Evolutionary conservation across 2,888 invertebrate genomes (phyloP).

Genomic region (Beris morrisii): DNA sequence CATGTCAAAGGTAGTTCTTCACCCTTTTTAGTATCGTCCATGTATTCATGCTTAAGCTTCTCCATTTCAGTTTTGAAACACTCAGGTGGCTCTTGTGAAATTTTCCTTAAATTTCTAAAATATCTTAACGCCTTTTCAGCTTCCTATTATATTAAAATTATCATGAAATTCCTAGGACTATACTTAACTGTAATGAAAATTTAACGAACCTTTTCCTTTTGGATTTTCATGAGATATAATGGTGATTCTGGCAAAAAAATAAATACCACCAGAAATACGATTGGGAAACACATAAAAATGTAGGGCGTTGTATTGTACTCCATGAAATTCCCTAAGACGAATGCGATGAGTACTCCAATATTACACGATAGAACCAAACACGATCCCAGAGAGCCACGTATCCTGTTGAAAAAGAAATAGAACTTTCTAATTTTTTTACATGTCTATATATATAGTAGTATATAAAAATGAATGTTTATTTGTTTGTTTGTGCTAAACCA

Average conservation of each 20-base stretch:
- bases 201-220: slow-evolving; percentile 43
- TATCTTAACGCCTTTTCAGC: slow-evolving; percentile 51
- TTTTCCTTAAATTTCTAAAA: slow-evolving; percentile 47
- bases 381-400: slow-evolving; percentile 52
- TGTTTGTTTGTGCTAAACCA: too few species aligned
- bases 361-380: slow-evolving; percentile 50
- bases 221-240: slow-evolving; percentile 45
- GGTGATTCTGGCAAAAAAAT: slow-evolving; percentile 53
- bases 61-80: slow-evolving; percentile 48
- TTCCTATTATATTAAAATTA: slow-evolving; percentile 40
- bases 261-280: slow-evolving; percentile 47
- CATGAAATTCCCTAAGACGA: slow-evolving; percentile 48
- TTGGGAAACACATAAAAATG: slow-evolving; percentile 43
- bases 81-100: slow-evolving; percentile 45
- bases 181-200: background rate
- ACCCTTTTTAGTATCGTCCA: slow-evolving; percentile 36
- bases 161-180: background rate
- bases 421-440: background rate
- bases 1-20: slow-evolving; percentile 41
- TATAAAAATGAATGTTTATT: too few species aligned
- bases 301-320: slow-evolving; percentile 46
- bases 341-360: slow-evolving; percentile 48
- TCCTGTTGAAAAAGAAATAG: slow-evolving; percentile 41
- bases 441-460: too few species aligned
- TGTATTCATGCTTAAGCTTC: slow-evolving; percentile 44